A percentile compares a stretch with the other conserved stretches of the same genome.
Conservation (phyloP, 1,140 invertebrate species). For the Brachionus angularis region DNA sequence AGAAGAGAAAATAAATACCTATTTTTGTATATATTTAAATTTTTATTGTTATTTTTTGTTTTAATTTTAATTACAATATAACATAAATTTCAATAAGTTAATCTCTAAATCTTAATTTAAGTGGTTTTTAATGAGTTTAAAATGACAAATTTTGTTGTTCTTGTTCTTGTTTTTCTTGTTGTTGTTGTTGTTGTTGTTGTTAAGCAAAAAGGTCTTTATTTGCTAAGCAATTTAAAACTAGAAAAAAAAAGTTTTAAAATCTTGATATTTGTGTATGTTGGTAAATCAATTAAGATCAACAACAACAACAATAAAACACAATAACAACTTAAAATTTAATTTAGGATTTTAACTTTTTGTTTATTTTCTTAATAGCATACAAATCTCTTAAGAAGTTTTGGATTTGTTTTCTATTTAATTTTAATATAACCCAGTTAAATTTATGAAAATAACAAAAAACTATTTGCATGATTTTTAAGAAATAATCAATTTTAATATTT, state of each 20-base stretch:
- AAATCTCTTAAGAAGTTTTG: no score
- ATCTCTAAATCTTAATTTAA: constrained; percentile 40
- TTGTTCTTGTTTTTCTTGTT: neutral
- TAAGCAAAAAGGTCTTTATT: neutral
- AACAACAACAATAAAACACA: no score
- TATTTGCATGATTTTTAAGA: no score
- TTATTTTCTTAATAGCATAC: no score
- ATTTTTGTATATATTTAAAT: constrained; percentile 21
- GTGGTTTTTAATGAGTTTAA: constrained; percentile 40
- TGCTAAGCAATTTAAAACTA: constrained; percentile 21
- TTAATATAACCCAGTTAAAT: no score
- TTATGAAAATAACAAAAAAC: no score
- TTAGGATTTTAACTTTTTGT: no score
- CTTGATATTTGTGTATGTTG: constrained; percentile 26
- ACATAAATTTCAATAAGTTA: constrained; percentile 41
- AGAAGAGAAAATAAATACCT: neutral
- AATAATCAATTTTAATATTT: no score
- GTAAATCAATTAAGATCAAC: no score
- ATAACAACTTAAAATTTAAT: no score
- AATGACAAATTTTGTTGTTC: constrained; percentile 1
- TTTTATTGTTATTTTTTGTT: neutral
- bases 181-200: no score
- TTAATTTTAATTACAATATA: constrained; percentile 42
- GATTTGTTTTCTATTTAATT: no score
- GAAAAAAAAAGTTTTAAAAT: neutral